phyloP scores from a whole-genome alignment of 2,113 vertebrate species.

The Oncorhynchus tshawytscha region DNA sequence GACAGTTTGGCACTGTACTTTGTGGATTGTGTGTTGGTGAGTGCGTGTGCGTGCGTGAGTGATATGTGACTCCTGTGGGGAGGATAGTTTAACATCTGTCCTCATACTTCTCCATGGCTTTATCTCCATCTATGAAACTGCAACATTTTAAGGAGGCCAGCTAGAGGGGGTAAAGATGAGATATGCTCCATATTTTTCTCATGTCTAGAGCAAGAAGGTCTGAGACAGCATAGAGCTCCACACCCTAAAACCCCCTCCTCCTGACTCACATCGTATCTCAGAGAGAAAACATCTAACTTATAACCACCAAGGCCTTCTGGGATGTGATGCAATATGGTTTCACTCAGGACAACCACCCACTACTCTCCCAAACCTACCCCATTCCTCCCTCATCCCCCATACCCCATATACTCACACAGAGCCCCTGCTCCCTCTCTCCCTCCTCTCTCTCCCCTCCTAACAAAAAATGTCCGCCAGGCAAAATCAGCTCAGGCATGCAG shows the following conservation, averaged over 20 bases:
- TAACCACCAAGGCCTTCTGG: constrained; percentile 25
- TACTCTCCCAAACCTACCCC: not conserved
- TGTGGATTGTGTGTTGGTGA: not conserved
- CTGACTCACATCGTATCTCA: not conserved
- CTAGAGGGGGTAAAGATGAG: constrained; percentile 3
- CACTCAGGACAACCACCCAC: constrained; percentile 4
- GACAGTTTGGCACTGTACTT: not conserved
- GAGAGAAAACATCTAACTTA: constrained; percentile 4
- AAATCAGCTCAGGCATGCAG: constrained; percentile 44
- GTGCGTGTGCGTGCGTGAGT: constrained; percentile 9
- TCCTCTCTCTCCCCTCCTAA: not conserved
- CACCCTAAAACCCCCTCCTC: constrained; percentile 1
- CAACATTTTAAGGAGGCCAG: constrained; percentile 14
- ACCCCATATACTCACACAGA: not conserved
- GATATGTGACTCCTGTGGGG: constrained; percentile 23
- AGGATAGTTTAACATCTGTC: constrained; percentile 35
- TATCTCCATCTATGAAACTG: constrained; percentile 32
- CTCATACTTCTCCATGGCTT: constrained; percentile 4
- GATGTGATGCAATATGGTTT: constrained; percentile 35
- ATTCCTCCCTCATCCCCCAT: not conserved
- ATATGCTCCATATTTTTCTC: constrained; percentile 13
- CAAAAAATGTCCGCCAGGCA: constrained; percentile 23
- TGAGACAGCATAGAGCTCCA: constrained; percentile 13
- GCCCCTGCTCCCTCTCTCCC: not conserved
- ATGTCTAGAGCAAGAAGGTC: constrained; percentile 20